Evolutionary conservation across 2,113 vertebrate species (phyloP).

Genomic region (Nothocercus nigrocapillus): DNA sequence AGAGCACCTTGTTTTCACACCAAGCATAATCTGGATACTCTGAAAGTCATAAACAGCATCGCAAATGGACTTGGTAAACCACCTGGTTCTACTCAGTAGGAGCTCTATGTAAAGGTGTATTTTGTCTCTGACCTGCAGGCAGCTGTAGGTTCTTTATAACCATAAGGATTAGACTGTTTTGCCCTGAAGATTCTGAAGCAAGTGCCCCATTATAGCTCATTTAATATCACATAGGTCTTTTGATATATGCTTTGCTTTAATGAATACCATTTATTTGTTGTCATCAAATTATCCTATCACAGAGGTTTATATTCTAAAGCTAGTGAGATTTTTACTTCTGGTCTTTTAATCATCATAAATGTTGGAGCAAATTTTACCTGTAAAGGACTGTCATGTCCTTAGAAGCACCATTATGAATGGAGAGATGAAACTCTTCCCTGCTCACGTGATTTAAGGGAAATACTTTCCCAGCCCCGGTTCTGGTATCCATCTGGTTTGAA

Average conservation of each 20-base stretch:
- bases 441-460: neutral
- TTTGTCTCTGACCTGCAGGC: neutral
- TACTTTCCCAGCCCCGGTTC: neutral
- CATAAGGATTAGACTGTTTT: neutral
- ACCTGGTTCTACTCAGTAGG: no score
- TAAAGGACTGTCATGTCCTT: neutral
- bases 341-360: neutral
- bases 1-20: no score
- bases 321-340: neutral
- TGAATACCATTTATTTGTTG: neutral
- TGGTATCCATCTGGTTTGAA: neutral
- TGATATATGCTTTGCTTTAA: neutral
- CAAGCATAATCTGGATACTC: no score
- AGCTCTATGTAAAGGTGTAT: neutral
- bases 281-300: neutral
- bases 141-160: neutral
- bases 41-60: no score
- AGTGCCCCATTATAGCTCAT: neutral
- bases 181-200: neutral
- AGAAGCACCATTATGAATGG: neutral
- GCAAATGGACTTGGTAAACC: no score
- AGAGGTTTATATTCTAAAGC: neutral
- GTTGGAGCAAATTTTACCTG: neutral
- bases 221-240: neutral
- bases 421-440: neutral